These are phyloP conservation scores for Betta splendens DNA, from an alignment of 2,797 vertebrate species.

Conservation along the genomic window DNA sequence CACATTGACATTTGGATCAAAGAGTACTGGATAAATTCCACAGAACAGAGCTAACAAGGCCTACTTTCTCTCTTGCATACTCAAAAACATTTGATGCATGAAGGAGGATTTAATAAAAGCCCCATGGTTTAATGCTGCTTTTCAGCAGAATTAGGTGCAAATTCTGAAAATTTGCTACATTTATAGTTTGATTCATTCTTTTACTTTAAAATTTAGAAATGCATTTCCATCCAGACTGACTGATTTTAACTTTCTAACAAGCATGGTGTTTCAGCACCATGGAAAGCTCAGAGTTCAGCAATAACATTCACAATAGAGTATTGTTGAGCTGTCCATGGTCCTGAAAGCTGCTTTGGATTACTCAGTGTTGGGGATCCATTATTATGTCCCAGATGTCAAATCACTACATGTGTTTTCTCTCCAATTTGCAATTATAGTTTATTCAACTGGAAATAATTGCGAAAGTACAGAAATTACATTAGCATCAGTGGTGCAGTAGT, in stretches of 20 bases:
- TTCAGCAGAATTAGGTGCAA: background rate
- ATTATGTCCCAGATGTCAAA: background rate
- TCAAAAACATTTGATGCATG: slow-evolving; percentile 11
- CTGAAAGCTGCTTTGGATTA: slow-evolving; percentile 17
- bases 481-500: background rate
- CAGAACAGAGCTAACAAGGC: slow-evolving; percentile 37
- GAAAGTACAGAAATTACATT: background rate
- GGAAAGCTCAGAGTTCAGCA: slow-evolving; percentile 21
- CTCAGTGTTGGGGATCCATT: background rate
- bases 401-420: background rate
- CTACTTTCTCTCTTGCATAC: slow-evolving; percentile 17
- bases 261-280: slow-evolving; percentile 42
- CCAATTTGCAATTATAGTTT: background rate
- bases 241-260: background rate
- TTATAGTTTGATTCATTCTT: background rate
- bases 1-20: slow-evolving; percentile 47
- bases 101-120: background rate
- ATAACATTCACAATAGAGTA: background rate
- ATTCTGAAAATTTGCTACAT: background rate
- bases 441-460: background rate
- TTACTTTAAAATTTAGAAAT: background rate
- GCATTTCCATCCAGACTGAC: background rate
- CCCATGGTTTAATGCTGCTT: slow-evolving; percentile 8
- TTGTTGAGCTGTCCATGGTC: slow-evolving; percentile 24
- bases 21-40: slow-evolving; percentile 29